phyloP scores from a whole-genome alignment of 1,140 invertebrate species.

The Telenomus remus region DNA sequence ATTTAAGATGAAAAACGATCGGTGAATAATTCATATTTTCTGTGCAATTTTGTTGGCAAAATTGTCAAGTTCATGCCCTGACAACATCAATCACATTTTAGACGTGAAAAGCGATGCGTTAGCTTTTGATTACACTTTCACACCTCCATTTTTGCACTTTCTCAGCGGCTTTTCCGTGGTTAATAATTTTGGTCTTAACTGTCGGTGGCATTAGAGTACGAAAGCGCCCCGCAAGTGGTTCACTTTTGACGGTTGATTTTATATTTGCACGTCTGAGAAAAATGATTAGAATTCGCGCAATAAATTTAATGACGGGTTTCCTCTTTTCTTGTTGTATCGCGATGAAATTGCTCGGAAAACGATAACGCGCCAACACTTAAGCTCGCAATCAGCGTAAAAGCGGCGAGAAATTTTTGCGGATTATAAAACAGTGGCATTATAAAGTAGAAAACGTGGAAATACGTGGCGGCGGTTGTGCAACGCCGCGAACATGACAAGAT shows the following conservation, averaged over 20 bases:
- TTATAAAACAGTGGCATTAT: slow-evolving; percentile 26
- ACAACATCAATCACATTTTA: slow-evolving; percentile 18
- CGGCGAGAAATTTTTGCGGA: slow-evolving; percentile 1
- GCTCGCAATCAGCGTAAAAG: not conserved
- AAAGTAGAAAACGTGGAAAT: slow-evolving; percentile 31
- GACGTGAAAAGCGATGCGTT: slow-evolving; percentile 9
- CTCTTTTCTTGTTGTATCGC: not conserved
- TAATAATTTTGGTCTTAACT: slow-evolving; percentile 15
- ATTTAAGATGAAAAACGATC: no score
- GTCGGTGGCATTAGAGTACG: slow-evolving; percentile 13
- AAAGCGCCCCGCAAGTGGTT: no score
- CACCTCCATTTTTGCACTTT: slow-evolving; percentile 34
- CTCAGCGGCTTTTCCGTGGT: slow-evolving; percentile 12
- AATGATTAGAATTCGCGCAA: slow-evolving; percentile 10
- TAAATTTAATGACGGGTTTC: slow-evolving; percentile 17
- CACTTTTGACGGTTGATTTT: slow-evolving; percentile 4
- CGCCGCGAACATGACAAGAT: slow-evolving; percentile 25
- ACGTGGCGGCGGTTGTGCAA: slow-evolving; percentile 20
- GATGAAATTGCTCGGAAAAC: no score
- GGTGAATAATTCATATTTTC: no score
- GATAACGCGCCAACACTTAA: no score
- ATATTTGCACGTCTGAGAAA: not conserved
- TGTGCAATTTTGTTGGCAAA: no score
- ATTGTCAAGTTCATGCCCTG: not conserved
- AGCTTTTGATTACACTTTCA: slow-evolving; percentile 27